Evolutionary conservation across 2,113 vertebrate species (phyloP).

Genomic region (Eleginops maclovinus): DNA sequence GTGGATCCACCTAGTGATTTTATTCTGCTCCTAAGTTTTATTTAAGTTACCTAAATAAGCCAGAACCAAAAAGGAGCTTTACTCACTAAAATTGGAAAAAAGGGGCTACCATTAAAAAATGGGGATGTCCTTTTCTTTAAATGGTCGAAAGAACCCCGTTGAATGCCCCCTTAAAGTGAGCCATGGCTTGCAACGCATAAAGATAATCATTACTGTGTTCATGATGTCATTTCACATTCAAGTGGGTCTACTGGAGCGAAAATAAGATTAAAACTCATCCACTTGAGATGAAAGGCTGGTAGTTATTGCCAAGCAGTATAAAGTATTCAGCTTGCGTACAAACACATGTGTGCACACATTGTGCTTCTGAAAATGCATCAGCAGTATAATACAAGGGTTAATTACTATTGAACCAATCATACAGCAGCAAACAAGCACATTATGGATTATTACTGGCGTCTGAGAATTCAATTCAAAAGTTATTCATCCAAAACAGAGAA

Average conservation of each 20-base stretch:
- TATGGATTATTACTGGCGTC: slow-evolving; percentile 11
- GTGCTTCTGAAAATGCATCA: not conserved
- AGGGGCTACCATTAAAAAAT: not conserved
- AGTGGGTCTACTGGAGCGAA: slow-evolving; percentile 24
- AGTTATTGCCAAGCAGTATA: slow-evolving; percentile 29
- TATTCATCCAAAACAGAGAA: slow-evolving; percentile 39
- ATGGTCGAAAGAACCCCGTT: not conserved
- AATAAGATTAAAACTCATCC: slow-evolving; percentile 36
- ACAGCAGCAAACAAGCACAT: not conserved
- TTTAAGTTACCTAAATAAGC: not conserved
- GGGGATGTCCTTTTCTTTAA: not conserved
- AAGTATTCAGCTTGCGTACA: not conserved
- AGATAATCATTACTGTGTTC: slow-evolving; percentile 18
- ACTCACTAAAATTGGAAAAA: not conserved
- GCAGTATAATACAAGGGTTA: not conserved
- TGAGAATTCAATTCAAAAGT: slow-evolving; percentile 56
- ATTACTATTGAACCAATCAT: slow-evolving; percentile 39
- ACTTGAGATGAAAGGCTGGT: slow-evolving; percentile 25
- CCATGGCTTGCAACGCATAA: not conserved
- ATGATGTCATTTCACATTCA: slow-evolving; percentile 42
- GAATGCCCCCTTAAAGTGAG: not conserved
- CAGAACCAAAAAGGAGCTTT: not conserved
- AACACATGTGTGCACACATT: not conserved
- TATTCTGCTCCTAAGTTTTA: not conserved
- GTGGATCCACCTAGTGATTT: no score